phyloP scores from a whole-genome alignment of 2,888 invertebrate genomes.

The Polyommatus icarus region DNA sequence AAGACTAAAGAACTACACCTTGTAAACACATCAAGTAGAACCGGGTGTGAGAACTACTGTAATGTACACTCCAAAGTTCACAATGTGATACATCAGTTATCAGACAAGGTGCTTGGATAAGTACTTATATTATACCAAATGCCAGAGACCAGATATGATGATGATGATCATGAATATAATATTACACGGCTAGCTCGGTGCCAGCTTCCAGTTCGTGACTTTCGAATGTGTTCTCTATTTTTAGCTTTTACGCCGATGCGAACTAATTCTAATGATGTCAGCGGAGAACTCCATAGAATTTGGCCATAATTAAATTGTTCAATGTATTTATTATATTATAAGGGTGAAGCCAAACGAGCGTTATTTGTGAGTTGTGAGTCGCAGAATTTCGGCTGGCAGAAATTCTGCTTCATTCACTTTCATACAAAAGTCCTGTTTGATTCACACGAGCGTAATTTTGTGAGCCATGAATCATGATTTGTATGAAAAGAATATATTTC shows the following conservation, averaged over 20 bases:
- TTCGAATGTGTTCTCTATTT: constrained; percentile 23
- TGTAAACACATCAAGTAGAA: neutral
- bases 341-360: too few species aligned
- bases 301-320: neutral
- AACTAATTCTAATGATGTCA: constrained; percentile 23
- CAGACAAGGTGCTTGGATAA: neutral
- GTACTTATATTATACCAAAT: neutral
- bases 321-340: neutral
- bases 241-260: constrained; percentile 28
- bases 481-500: too few species aligned
- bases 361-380: too few species aligned
- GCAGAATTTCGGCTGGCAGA: too few species aligned
- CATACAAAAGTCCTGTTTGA: too few species aligned
- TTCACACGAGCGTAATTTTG: too few species aligned
- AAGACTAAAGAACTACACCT: neutral
- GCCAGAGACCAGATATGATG: neutral
- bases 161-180: neutral
- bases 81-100: neutral
- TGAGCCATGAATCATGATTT: too few species aligned
- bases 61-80: neutral
- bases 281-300: neutral
- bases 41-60: neutral
- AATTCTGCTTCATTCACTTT: too few species aligned
- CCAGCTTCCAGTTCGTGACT: constrained; percentile 27
- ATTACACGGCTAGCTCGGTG: neutral